Evolutionary conservation across 1,140 invertebrate genomes (phyloP).

Genomic region (Heliconius hewitsoni): DNA sequence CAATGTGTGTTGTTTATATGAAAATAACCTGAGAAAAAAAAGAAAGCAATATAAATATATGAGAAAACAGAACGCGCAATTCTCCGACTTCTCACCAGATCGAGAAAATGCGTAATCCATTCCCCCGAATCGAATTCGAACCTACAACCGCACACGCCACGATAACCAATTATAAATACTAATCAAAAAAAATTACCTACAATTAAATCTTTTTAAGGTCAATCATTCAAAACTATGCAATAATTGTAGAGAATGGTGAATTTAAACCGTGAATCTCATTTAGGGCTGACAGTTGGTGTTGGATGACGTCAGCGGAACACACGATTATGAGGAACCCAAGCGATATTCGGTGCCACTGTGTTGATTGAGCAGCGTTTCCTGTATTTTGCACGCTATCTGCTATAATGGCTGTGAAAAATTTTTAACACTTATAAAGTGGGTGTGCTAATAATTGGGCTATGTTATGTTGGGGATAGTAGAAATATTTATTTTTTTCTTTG

Average conservation of each 20-base stretch:
- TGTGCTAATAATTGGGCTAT: not conserved
- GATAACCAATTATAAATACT: too few species aligned
- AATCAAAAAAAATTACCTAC: not conserved
- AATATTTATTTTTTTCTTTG: too few species aligned
- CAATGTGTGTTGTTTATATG: not conserved
- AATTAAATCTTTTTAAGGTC: not conserved
- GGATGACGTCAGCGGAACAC: slow-evolving; percentile 33
- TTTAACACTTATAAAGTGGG: not conserved
- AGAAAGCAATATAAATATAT: too few species aligned
- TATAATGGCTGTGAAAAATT: slow-evolving; percentile 19
- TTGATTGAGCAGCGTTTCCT: slow-evolving; percentile 37
- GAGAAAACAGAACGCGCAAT: too few species aligned
- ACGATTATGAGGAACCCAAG: slow-evolving; percentile 28
- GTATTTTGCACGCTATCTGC: slow-evolving; percentile 30
- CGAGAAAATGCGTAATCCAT: too few species aligned
- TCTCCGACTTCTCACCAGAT: too few species aligned
- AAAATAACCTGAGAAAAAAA: too few species aligned
- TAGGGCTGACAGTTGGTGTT: slow-evolving; percentile 20
- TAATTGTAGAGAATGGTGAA: slow-evolving; percentile 12
- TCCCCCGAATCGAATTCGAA: too few species aligned
- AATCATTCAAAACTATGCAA: not conserved
- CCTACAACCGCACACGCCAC: too few species aligned
- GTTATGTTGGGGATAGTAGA: not conserved
- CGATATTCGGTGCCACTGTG: slow-evolving; percentile 31
- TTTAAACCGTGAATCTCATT: slow-evolving; percentile 25